Evolutionary conservation across 1,140 invertebrate species (phyloP), one percentile per base, ranked within the genome.

Genomic region (Drosophila truncata): DNA sequence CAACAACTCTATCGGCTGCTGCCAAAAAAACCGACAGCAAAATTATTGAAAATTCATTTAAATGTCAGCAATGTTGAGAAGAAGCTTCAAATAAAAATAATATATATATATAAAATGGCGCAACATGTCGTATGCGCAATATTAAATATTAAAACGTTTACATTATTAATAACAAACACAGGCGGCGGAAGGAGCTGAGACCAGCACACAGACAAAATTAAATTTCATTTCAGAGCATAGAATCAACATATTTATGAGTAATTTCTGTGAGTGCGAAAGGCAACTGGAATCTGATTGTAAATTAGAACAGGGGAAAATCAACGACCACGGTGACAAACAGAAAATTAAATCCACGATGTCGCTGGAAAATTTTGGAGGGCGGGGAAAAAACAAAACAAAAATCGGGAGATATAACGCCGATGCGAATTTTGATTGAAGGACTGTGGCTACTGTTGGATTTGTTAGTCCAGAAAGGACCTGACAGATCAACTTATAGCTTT

Each of bases 1-100:
- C 41, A 41, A 29, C 78, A 80, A 67, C 83, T 87, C 64, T 79
- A 87, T 86, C 58, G 69, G 69, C 47, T 49, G 47, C 78, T 52
- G 61, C 37, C 47, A 39, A 59, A 46, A 46, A 49, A 58, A 57
- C 55, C 41, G 46, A 65, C 57, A 60, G 52, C 42, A 20, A 83
- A 86, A 87, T 87, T 87, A 86, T 87, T 87, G 84, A 83, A 86
- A 86, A 86, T 83, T 86, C 83, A 86, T 86, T 86, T 87, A 80
- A 86, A 86, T 86, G 83, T 86, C 84, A 79, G 75, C 58, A 50
- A 71, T 59, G 66, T 37, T 31, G 46, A 52, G 54, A 66, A 76
- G 62, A 66, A 76, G 62, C 61, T 42, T 41, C 47, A 20, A 27
- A 63, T 13, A 63, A 35, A 55, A 50, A 18, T 2, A 18, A 29